These are phyloP conservation scores for Lanius collurio DNA, from an alignment of 2,113 vertebrate species.

Conservation along the genomic window DNA sequence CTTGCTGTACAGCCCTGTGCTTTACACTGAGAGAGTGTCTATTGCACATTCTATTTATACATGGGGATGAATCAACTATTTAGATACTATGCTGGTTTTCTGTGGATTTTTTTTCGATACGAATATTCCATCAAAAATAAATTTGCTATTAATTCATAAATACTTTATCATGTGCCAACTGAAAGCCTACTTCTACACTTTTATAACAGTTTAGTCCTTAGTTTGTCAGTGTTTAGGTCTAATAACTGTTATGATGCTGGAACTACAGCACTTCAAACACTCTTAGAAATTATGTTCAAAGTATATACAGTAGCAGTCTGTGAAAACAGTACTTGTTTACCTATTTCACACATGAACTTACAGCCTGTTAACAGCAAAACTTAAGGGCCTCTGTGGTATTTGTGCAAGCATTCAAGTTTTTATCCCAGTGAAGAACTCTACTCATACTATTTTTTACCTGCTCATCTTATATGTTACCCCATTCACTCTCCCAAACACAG, in stretches of 20 bases:
- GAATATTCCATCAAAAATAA: neutral
- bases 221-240: neutral
- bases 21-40: neutral
- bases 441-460: neutral
- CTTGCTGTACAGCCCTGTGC: neutral
- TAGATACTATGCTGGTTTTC: neutral
- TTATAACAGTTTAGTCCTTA: neutral
- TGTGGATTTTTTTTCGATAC: neutral
- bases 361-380: neutral
- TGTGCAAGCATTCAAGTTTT: neutral
- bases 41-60: neutral
- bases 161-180: neutral
- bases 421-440: neutral
- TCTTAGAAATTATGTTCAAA: neutral
- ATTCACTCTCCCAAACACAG: neutral
- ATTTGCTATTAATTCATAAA: neutral
- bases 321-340: neutral
- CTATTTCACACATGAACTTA: neutral
- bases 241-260: neutral
- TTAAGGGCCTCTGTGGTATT: neutral
- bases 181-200: neutral
- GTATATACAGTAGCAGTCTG: neutral
- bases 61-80: neutral
- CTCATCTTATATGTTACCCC: neutral
- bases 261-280: neutral